Base-by-base conservation (phyloP, 2,113 vertebrate species). In the Pundamilia nyererei region DNA sequence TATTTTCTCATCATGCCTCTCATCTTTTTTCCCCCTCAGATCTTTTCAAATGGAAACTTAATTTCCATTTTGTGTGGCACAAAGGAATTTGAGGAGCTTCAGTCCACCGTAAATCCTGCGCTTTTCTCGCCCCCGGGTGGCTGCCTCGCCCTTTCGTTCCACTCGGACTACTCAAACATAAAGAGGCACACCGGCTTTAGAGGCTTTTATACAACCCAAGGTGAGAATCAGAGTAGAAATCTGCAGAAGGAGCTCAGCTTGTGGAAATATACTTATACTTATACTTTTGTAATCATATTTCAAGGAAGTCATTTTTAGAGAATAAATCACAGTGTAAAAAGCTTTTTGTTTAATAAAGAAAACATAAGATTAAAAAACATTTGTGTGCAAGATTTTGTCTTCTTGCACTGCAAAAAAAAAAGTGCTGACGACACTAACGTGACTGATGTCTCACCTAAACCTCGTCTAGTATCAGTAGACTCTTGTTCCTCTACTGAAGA, bases 151-250 rank as follows among this genome's bases (percentile, higher is more conserved):
- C 6, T 99, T 24, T 85, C 2, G 29, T 99, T 99, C 87, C 93
- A 92, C 29, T 97, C 98, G 0, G 98, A 99, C 91, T 99, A 96
- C 94, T 99, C 98, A 88, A 99, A 99, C 54, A 95, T 95, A 35
- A 90, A 97, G 77, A 97, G 92, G 54, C 97, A 97, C 93, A 97
- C 96, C 1, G 98, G 98, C 26, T 99, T 98, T 92, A 96, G 95
- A 58, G 97, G 96, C 2, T 98, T 98, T 91, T 99, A 98, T 6
- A 86, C 89, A 2, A 93, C 96, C 10, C 88, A 96, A 70, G 98
- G 98, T 99, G 75, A 83, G 79, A 45, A 19, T 11, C 6, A 42
- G 26, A 54, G 19, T 12, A 49, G n/a, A 17, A 31, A 40, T 51
- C 45, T 77, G 45, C 26, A 33, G 15, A 9, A n/a, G 9, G 35